Evolutionary conservation across 2,888 invertebrate genomes (phyloP).

Genomic region (Ischnura elegans): DNA sequence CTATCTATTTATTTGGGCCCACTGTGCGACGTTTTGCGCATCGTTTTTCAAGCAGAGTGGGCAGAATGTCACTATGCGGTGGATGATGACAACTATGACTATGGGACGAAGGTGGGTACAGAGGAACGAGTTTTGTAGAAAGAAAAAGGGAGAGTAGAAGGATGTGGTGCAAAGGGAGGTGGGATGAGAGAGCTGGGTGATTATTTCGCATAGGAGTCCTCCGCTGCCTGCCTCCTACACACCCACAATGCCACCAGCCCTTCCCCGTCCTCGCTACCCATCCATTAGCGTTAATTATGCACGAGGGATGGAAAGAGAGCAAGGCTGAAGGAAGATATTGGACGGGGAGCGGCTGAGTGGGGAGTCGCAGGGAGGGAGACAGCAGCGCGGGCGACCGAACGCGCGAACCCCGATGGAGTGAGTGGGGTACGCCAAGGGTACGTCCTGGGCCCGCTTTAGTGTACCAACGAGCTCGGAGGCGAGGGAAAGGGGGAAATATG

Average conservation of each 20-base stretch:
- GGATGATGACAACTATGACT: neutral
- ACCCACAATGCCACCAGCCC: neutral
- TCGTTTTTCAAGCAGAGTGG: neutral
- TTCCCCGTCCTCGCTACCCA: slow-evolving; percentile 36
- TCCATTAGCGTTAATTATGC: slow-evolving; percentile 67
- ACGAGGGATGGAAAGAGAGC: slow-evolving; percentile 54
- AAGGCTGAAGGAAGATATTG: slow-evolving; percentile 57
- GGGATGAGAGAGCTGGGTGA: neutral
- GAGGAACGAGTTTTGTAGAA: neutral
- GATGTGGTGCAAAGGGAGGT: neutral
- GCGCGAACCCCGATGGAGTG: neutral
- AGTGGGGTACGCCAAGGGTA: neutral
- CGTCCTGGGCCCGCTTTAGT: neutral
- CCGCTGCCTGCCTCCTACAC: slow-evolving; percentile 5
- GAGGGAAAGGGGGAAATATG: too few relatives aligned
- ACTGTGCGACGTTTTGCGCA: neutral
- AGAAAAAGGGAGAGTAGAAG: neutral
- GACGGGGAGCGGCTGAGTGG: neutral
- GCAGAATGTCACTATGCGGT: neutral
- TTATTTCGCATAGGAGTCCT: slow-evolving; percentile 53
- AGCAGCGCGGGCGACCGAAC: neutral
- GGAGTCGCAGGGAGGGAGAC: neutral
- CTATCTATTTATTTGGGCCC: too few relatives aligned
- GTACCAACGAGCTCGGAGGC: neutral
- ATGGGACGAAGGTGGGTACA: neutral